Percentiles rank a stretch among this genome's conserved stretches.
These are phyloP conservation scores for Parapristionchus giblindavisi DNA, from an alignment of 2,888 invertebrate species.

Conservation along the genomic window DNA sequence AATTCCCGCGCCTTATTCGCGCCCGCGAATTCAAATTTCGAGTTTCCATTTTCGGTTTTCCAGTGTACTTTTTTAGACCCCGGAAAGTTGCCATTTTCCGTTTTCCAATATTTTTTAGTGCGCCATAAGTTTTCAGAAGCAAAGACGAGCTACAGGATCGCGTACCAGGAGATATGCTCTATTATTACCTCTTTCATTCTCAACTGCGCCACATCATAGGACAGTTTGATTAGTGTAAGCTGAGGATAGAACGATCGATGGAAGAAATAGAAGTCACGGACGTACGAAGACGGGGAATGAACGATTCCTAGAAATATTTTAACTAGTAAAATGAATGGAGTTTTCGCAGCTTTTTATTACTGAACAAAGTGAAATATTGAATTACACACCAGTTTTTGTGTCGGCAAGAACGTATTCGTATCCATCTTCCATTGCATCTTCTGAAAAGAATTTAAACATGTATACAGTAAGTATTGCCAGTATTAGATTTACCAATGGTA, in stretches of 20 bases:
- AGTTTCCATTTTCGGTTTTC: too few relatives aligned
- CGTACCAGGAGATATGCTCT: too few relatives aligned
- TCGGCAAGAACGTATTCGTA: constrained; percentile 94
- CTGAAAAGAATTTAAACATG: too few relatives aligned
- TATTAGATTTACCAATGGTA: too few relatives aligned
- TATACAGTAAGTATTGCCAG: too few relatives aligned
- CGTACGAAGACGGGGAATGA: constrained; percentile 32
- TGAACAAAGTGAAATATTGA: background rate
- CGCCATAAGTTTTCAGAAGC: too few relatives aligned
- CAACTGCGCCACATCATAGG: constrained; percentile 87
- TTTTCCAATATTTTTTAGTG: too few relatives aligned
- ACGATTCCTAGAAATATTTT: constrained; percentile 13
- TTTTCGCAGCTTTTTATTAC: background rate
- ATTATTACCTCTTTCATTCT: constrained; percentile 75
- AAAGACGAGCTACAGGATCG: too few relatives aligned
- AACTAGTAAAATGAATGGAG: background rate
- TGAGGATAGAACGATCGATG: constrained; percentile 98
- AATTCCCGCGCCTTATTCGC: too few relatives aligned
- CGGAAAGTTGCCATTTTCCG: too few relatives aligned
- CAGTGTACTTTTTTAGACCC: too few relatives aligned
- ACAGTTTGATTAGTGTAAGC: constrained; percentile 89
- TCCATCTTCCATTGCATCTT: constrained; percentile 79
- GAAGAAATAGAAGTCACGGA: constrained; percentile 89
- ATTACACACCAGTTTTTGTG: constrained; percentile 89
- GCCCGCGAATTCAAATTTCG: too few relatives aligned